Evolutionary conservation across 1,140 invertebrate genomes (phyloP), one percentile per base, ranked within the genome.

Genomic region (Drosophila orena): DNA sequence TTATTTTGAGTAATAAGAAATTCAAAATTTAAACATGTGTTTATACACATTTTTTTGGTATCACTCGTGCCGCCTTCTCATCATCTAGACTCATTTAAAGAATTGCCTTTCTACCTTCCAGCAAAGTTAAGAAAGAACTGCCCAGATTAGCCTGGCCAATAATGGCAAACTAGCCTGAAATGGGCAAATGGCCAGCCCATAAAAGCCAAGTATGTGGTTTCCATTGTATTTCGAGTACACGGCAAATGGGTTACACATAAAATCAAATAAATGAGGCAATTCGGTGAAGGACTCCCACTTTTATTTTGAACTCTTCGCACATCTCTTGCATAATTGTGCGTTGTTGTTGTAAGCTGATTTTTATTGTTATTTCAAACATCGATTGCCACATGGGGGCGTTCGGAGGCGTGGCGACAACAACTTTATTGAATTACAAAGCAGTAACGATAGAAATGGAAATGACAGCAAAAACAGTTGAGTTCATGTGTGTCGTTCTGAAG

Each of bases 301-400:
- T 77, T 83, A 79, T 83, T 88, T 88, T 83, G 50, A 88, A 65
- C 69, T 69, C 58, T 55, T 24, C 6, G n/a, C 35, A 22, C 57
- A 34, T 54, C 20, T 38, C 43, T 46, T 80, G 69, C 80, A 77
- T 80, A 84, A 74, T 79, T 88, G 84, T 50, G 69, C 62, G 12
- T 7, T 27, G 34, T 43, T 64, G 27, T 66, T 49, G 53, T 44
- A 43, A 60, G 60, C 11, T 54, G 71, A 40, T 65, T 74, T 79
- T 81, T 68, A 88, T 55, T 79, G 79, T 83, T 84, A 61, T 88
- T 66, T 65, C 69, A 70, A 70, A 83, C 83, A 68, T 61, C 79
- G 60, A 89, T 72, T 71, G 79, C 73, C 72, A 71, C 62, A 73
- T 61, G 22, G 15, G 69, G 76, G 46, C 70, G 53, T 52, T 43